Evolutionary conservation across 1,140 invertebrate genomes (phyloP), one percentile per base, ranked within the genome.

Genomic region (Nasonia vitripennis): DNA sequence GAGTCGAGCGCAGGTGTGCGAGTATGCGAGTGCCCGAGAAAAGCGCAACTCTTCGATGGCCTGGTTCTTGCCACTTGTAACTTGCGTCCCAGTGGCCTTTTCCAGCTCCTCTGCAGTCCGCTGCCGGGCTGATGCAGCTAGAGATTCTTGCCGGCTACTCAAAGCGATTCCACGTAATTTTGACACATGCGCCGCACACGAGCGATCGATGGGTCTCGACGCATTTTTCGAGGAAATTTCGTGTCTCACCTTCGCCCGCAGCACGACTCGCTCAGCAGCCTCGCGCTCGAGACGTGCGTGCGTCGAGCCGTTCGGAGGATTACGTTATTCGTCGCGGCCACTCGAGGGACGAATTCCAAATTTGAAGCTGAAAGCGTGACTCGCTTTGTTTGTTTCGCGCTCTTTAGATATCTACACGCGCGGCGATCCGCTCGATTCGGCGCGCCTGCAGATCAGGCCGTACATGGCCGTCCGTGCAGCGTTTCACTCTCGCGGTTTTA

Each of bases 341-440:
- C 17, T 79, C 62, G 78, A 80, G 67, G 62, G 78, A 80, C 78
- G 67, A 80, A 68, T 80, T 80, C 78, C 78, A 80, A 80, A 80
- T 80, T 80, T 70, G 62, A 68, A 80, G 7, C 10, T n/a, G 31
- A 51, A 12, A 17, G 23, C 51, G n/a, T 34, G 20, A 79, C 14
- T 67, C 37, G 41, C 23, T 74, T 77, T 83, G 48, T 67, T 37
- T 27, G 27, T 27, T 55, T 48, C 77, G 23, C 48, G 27, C 27
- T 27, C 27, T 45, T 10, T 78, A 23, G 5, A 31, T 71, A 10
- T 11, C 68, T 27, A 9, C 1, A 1, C 68, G 68, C 6, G 23
- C 1, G 1, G 27, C 27, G 27, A 27, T 27, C 27, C 27, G 27
- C 1, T 27, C 27, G 27, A 27, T 27, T 27, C 27, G 27, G 27